Evolutionary conservation across 2,113 vertebrate species (phyloP), one percentile per base, ranked within the genome.

Genomic region (Hemiprocne comata): DNA sequence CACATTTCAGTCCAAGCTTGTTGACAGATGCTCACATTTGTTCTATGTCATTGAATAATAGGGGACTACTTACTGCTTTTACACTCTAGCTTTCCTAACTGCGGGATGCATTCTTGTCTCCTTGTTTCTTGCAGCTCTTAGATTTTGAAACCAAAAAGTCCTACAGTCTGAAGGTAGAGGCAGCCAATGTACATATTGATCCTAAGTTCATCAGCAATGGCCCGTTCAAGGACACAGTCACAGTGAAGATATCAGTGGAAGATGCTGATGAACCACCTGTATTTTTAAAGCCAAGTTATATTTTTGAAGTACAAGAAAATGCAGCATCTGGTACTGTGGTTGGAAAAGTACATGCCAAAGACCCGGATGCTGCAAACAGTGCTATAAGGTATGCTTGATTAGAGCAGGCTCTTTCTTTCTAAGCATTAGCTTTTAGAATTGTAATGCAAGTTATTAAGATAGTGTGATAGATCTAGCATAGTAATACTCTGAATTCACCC

Each of bases 191-290:
- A 17, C 97, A 99, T 36, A 95, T 99, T 14, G 99, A 99, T 94
- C 97, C 99, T 1, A 99, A 99, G 26, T 99, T 99, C 95, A 98
- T 99, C 67, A 98, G 98, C 93, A 99, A 99, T 25, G 99, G 99
- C n/a, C 99, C 99, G 3, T 99, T 99, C 90, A 99, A 99, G 96
- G 99, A 99, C 89, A 99, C 98, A 0, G 99, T 99, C 75, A 99
- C 98, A 0, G 98, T 99, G 89, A 99, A 99, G 98, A 98, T 99
- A 24, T 93, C 97, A 1, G 99, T 99, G 85, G 99, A 99, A 96
- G 99, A 99, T 54, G 99, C 99, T 6, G 99, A 99, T 5, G 99
- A 99, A 93, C 99, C 99, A 2, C 99, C 99, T 0, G 97, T 98
- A 82, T 99, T 99, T 96, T 94, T 98, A 88, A 98, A 98, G 61